Percentiles rank a stretch among this genome's conserved stretches.
Conservation (phyloP, 2,888 invertebrate species). For the Drosophila merina region DNA sequence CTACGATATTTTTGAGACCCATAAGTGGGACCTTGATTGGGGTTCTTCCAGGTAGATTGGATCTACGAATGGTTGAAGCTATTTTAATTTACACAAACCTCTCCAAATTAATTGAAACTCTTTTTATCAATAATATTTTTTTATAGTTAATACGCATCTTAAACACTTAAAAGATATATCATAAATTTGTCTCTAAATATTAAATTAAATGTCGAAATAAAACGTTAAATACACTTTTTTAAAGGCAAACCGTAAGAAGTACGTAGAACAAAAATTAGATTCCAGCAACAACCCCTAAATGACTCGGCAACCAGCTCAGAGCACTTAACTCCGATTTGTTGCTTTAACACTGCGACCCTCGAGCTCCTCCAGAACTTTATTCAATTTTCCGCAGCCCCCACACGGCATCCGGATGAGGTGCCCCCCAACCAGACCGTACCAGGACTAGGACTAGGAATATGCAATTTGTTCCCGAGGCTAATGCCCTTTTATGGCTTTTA, state of each 20-base stretch:
- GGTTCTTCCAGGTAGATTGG: no score
- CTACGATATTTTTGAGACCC: no score
- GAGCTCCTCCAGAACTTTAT: constrained; percentile 52
- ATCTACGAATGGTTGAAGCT: no score
- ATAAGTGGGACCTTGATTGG: no score
- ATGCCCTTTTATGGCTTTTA: constrained; percentile 76
- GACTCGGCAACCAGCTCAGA: constrained; percentile 51
- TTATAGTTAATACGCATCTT: no score
- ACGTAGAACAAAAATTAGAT: constrained; percentile 31
- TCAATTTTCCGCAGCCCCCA: constrained; percentile 67
- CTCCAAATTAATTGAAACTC: no score
- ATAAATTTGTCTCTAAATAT: no score
- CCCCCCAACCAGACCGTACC: neutral
- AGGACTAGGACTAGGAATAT: constrained; percentile 4
- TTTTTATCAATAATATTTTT: no score
- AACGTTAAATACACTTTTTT: constrained; percentile 21
- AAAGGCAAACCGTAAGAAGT: constrained; percentile 55
- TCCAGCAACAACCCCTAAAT: constrained; percentile 66
- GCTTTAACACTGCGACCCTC: constrained; percentile 13
- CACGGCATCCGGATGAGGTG: constrained; percentile 18
- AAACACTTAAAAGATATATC: no score
- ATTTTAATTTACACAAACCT: no score
- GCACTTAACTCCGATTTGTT: constrained; percentile 28
- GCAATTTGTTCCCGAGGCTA: constrained; percentile 67
- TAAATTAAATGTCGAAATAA: no score